Evolutionary conservation across 2,797 vertebrate genomes (phyloP).

Genomic region (Tamandua tetradactyla): DNA sequence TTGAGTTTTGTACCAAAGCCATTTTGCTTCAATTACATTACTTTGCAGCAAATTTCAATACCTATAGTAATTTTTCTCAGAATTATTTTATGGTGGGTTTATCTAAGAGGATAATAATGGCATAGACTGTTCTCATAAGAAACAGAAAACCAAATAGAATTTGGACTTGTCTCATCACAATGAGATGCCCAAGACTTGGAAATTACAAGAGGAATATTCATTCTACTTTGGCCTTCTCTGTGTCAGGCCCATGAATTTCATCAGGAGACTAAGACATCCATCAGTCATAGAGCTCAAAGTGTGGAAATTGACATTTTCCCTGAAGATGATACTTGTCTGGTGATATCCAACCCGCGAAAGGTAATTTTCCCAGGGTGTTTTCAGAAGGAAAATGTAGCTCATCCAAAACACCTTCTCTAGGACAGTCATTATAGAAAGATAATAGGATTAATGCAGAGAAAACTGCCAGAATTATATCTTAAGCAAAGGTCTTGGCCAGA

Average conservation of each 20-base stretch:
- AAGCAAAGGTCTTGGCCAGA: neutral
- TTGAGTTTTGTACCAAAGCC: neutral
- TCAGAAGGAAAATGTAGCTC: neutral
- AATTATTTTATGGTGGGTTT: slow-evolving; percentile 26
- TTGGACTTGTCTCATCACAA: neutral
- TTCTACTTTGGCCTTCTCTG: slow-evolving; percentile 16
- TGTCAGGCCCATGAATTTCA: slow-evolving; percentile 26
- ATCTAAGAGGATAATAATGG: neutral
- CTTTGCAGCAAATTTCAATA: neutral
- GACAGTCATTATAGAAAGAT: neutral
- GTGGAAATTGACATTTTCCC: slow-evolving; percentile 60
- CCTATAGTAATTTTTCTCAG: neutral
- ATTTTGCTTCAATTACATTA: slow-evolving; percentile 2
- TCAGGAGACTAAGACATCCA: neutral
- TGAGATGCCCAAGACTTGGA: neutral
- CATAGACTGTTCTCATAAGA: neutral
- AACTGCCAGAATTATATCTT: neutral
- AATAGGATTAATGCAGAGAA: neutral
- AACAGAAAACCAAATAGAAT: neutral
- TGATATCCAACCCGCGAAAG: slow-evolving; percentile 43
- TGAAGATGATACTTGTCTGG: slow-evolving; percentile 26
- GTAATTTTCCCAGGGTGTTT: slow-evolving; percentile 54
- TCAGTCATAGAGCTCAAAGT: slow-evolving; percentile 28
- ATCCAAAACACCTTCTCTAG: neutral
- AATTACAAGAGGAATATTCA: neutral